These are phyloP conservation scores for Pomatorhinus ruficollis DNA, from an alignment of 2,113 vertebrate genomes.

Conservation along the genomic window DNA sequence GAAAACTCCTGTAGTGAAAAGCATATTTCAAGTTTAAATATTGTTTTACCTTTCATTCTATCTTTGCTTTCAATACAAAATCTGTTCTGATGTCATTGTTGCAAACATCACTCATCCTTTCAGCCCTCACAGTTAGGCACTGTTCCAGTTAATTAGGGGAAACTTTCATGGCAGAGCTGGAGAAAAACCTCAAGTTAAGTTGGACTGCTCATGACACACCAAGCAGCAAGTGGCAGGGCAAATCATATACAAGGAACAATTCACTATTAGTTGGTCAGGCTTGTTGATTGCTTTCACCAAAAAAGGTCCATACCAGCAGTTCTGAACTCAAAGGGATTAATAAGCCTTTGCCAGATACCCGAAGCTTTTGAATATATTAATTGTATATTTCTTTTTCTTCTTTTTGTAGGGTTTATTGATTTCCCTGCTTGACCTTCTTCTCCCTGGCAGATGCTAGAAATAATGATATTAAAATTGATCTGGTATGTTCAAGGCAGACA, in stretches of 20 bases:
- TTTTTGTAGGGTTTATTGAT: slow-evolving; percentile 7
- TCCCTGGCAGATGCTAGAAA: not conserved
- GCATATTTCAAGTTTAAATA: not conserved
- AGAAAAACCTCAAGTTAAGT: not conserved
- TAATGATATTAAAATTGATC: slow-evolving; percentile 51
- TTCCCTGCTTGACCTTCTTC: not conserved
- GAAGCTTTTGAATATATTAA: not conserved
- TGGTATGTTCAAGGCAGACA: slow-evolving; percentile 9
- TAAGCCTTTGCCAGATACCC: not conserved
- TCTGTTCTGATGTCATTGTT: not conserved
- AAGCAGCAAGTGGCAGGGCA: not conserved
- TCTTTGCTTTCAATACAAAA: not conserved
- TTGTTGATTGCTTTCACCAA: not conserved
- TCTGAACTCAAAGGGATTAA: not conserved
- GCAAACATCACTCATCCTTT: not conserved
- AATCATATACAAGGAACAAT: not conserved
- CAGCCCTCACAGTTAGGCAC: not conserved
- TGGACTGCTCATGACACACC: not conserved
- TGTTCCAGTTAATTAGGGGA: not conserved
- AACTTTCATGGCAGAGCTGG: not conserved
- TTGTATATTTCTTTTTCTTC: not conserved
- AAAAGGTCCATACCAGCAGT: not conserved
- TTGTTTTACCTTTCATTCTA: not conserved
- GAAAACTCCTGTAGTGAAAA: not conserved
- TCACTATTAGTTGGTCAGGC: not conserved